These are phyloP conservation scores for Thoracochromis brauschi DNA, from an alignment of 2,113 vertebrate species.

Conservation along the genomic window DNA sequence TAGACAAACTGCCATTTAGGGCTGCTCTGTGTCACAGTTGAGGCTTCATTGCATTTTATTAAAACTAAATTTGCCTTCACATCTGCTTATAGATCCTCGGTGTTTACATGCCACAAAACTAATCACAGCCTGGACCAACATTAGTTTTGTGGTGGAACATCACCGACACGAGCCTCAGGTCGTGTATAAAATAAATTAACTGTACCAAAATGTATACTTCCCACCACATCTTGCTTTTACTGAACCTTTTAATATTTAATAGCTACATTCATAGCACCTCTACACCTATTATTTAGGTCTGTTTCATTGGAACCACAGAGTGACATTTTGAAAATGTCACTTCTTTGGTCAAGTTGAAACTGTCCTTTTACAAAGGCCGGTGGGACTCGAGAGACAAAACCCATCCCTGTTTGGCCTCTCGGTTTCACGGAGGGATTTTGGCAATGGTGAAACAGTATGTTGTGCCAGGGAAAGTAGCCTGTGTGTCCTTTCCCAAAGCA, in stretches of 20 bases:
- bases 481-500: constrained; percentile 37
- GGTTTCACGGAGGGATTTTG: constrained; percentile 23
- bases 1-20: background rate
- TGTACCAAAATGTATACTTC: background rate
- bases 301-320: constrained; percentile 4
- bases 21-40: background rate
- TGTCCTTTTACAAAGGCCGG: constrained; percentile 38
- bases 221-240: background rate
- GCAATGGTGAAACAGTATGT: constrained; percentile 13
- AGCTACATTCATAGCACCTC: background rate
- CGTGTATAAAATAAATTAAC: background rate
- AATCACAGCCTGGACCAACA: background rate
- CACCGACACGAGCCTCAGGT: background rate
- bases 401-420: constrained; percentile 18
- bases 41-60: background rate
- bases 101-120: background rate
- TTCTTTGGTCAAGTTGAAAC: constrained; percentile 22
- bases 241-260: background rate
- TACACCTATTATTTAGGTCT: background rate
- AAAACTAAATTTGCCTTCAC: background rate
- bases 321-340: constrained; percentile 44
- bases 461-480: constrained; percentile 40
- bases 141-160: background rate
- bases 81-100: background rate
- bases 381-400: constrained; percentile 7